phyloP scores from a whole-genome alignment of 2,797 vertebrate species.

The Cossypha heuglini region DNA sequence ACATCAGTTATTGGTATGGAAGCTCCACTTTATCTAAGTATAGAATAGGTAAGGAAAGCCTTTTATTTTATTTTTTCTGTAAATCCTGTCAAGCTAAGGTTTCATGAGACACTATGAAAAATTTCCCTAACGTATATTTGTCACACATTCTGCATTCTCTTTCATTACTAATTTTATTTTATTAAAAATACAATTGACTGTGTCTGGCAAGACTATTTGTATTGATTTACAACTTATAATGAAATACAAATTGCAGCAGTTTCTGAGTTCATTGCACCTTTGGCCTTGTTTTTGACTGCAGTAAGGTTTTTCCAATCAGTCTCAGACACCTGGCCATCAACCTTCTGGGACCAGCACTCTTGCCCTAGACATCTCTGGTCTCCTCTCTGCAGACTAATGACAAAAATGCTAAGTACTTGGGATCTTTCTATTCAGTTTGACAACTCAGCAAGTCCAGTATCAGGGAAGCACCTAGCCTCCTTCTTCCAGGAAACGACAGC shows the following conservation, averaged over 20 bases:
- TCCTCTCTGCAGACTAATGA: not conserved
- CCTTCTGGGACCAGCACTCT: not conserved
- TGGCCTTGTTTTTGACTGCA: slow-evolving; percentile 36
- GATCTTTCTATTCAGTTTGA: not conserved
- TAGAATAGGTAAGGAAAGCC: not conserved
- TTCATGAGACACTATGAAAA: not conserved
- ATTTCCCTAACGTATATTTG: not conserved
- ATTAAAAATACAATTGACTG: slow-evolving; percentile 40
- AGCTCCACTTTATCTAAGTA: not conserved
- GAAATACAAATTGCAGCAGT: slow-evolving; percentile 39
- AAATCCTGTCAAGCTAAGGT: not conserved
- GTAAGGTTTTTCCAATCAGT: slow-evolving; percentile 6
- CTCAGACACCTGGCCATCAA: slow-evolving; percentile 12
- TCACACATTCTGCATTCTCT: not conserved
- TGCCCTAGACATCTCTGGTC: not conserved
- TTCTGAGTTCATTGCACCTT: slow-evolving; percentile 56
- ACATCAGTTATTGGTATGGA: not conserved
- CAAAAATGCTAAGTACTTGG: not conserved
- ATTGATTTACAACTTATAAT: slow-evolving; percentile 45
- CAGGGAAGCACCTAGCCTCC: not conserved
- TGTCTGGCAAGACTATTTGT: slow-evolving; percentile 45
- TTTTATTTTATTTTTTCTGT: not conserved
- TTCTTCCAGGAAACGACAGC: not conserved
- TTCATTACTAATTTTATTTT: slow-evolving; percentile 43
- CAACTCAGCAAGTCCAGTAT: not conserved